Evolutionary conservation across 2,888 invertebrate genomes (phyloP).

Genomic region (Aphodius sticticus): DNA sequence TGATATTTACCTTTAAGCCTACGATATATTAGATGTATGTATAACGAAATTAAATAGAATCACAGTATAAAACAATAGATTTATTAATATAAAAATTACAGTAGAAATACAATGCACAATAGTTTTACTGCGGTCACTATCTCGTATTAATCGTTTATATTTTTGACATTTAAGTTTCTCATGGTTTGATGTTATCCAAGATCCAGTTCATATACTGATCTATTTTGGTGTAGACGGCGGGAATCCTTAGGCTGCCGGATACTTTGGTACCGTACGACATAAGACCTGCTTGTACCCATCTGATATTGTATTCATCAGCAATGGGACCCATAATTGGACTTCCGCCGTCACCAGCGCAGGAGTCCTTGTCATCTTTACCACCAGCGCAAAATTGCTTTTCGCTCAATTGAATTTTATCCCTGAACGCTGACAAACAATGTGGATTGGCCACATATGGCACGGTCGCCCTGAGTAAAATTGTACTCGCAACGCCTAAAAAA

Average conservation of each 20-base stretch:
- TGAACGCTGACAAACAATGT: neutral
- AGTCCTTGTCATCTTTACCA: slow-evolving; percentile 70
- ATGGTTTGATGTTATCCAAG: slow-evolving; percentile 44
- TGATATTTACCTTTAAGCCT: too few species aligned
- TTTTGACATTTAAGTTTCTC: neutral
- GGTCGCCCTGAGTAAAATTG: slow-evolving; percentile 22
- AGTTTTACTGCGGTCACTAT: neutral
- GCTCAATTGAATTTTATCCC: neutral
- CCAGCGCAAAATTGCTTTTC: slow-evolving; percentile 72
- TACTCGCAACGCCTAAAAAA: slow-evolving; percentile 21
- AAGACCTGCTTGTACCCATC: slow-evolving; percentile 56
- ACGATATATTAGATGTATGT: too few species aligned
- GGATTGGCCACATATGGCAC: slow-evolving; percentile 22
- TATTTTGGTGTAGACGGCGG: slow-evolving; percentile 72
- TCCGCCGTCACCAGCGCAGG: slow-evolving; percentile 64
- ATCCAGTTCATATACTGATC: slow-evolving; percentile 69
- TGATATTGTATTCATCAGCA: slow-evolving; percentile 44
- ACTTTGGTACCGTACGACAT: slow-evolving; percentile 63
- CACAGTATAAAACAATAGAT: too few species aligned
- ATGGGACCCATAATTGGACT: slow-evolving; percentile 73
- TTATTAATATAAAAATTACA: too few species aligned
- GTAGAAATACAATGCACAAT: neutral
- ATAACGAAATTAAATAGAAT: too few species aligned
- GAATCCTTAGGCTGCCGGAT: slow-evolving; percentile 64
- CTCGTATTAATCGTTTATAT: neutral